Base-by-base conservation (phyloP, 2,888 invertebrate species). In the Melinopterus prodromus region DNA sequence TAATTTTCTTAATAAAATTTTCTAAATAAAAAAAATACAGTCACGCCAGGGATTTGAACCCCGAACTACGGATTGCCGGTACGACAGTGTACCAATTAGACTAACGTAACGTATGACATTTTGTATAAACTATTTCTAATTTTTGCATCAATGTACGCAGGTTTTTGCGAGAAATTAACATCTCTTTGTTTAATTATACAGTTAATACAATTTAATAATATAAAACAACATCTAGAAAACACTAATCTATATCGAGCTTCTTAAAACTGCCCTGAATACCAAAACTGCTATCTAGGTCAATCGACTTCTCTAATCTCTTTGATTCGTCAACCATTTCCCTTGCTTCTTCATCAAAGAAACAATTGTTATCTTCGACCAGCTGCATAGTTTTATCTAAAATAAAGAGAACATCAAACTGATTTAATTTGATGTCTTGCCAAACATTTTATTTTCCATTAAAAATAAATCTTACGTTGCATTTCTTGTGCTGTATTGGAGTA, bases 211-310 rank as follows among this genome's bases (percentile, higher is more conserved):
- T 26, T 26, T 26, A 26, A 26, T 26, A 26, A 26, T 1, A 16
- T 71, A 1, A 16, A n/a, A 71, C 1, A 71, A 9, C 7, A 71
- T 71, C 53, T 1, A 9, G 9, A 53, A 53, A 1, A 53, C 36
- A 16, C 80, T 89, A 94, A 88, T 94, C 94, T 69, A 94, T 91
- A 38, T 93, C 93, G 35, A 94, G 88, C 85, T 94, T 94, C 87
- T 93, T 94, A 85, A 95, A 95, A 85, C 93, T 93, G n/a, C 94
- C 94, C 84, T 94, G 94, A 1, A 93, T 91, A 16, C 94, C 94
- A 83, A 93, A 90, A 7, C 93, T 87, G 81, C 92, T 92, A 0
- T 91, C 91, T 0, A 90, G 91, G 79, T 90, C 91, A 87, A 93
- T 93, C 76, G 92, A 92, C 81, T 93, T 93, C 36, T 93, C 94